phyloP scores from a whole-genome alignment of 30 jellyfish, hydroid and myxozoan genomes.

The Pseudorhiza aurosa region DNA sequence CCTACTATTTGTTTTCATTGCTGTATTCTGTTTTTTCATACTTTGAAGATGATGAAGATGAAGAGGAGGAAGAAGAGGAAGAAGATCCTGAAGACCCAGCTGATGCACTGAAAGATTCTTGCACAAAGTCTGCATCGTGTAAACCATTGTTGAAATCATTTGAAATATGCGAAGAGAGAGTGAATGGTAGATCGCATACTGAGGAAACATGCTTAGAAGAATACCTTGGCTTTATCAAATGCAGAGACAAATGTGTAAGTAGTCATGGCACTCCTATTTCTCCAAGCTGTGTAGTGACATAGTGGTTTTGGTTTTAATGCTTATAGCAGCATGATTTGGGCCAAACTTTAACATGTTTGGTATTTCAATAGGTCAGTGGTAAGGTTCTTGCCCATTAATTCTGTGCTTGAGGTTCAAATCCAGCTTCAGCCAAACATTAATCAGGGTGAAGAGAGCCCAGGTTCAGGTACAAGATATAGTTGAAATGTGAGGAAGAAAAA shows the following conservation, averaged over 20 bases:
- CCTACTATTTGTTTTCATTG: background rate
- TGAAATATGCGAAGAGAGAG: constrained; percentile 86
- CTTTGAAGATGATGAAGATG: constrained; percentile 77
- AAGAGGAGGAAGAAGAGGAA: constrained; percentile 90
- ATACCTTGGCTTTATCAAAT: constrained; percentile 66
- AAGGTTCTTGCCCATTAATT: no score
- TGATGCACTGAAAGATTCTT: constrained; percentile 62
- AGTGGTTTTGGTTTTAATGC: no score
- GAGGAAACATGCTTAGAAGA: constrained; percentile 81
- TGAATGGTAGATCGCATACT: constrained; percentile 60
- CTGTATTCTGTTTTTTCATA: background rate
- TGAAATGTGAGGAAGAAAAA: no score
- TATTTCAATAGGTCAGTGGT: no score
- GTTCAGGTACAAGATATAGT: no score
- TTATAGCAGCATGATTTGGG: no score
- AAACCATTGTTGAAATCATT: constrained; percentile 47
- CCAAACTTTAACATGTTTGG: no score
- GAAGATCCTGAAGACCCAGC: constrained; percentile 78
- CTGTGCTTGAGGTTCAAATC: no score
- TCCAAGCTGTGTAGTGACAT: no score
- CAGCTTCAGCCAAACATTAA: no score
- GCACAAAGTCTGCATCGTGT: constrained; percentile 63
- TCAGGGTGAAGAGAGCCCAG: no score
- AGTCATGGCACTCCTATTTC: no score
- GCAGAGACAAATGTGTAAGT: constrained; percentile 88